Percentiles rank a stretch among this genome's conserved stretches.
phyloP scores from a whole-genome alignment of 2,113 vertebrate species.

The Bujurquina vittata region DNA sequence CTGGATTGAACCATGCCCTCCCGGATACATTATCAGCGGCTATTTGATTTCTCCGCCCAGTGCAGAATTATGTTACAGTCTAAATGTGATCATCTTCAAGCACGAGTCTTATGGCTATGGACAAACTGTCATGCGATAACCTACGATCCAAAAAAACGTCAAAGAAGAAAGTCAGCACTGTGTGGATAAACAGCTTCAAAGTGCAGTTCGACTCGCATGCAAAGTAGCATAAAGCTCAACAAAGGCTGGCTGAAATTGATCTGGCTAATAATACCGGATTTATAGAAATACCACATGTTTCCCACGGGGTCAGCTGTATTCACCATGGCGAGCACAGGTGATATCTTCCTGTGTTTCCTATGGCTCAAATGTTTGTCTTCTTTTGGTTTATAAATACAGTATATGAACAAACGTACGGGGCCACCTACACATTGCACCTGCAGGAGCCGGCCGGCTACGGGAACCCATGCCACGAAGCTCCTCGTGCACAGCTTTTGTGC shows the following conservation, averaged over 20 bases:
- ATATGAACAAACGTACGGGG: background rate
- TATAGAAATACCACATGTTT: too few species aligned
- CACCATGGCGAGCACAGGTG: background rate
- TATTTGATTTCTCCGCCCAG: constrained; percentile 29
- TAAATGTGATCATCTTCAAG: constrained; percentile 16
- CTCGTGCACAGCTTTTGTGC: too few species aligned
- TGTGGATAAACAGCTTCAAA: background rate
- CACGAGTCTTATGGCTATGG: background rate
- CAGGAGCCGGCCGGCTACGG: background rate
- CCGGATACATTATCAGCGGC: constrained; percentile 18
- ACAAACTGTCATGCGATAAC: background rate
- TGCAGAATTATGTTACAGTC: background rate
- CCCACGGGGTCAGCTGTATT: background rate
- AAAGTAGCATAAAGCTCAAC: background rate
- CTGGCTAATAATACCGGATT: too few species aligned
- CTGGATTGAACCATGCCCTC: background rate
- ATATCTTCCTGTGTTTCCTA: background rate
- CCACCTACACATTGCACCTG: background rate
- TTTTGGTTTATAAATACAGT: background rate
- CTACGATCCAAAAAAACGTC: background rate
- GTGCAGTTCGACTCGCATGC: background rate
- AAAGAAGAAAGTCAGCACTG: background rate
- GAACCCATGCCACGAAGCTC: too few species aligned
- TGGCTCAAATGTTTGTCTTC: background rate
- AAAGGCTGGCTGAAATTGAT: background rate